Base-by-base conservation (phyloP, 1,140 invertebrate genomes). In the Scaptomyza montana region DNA sequence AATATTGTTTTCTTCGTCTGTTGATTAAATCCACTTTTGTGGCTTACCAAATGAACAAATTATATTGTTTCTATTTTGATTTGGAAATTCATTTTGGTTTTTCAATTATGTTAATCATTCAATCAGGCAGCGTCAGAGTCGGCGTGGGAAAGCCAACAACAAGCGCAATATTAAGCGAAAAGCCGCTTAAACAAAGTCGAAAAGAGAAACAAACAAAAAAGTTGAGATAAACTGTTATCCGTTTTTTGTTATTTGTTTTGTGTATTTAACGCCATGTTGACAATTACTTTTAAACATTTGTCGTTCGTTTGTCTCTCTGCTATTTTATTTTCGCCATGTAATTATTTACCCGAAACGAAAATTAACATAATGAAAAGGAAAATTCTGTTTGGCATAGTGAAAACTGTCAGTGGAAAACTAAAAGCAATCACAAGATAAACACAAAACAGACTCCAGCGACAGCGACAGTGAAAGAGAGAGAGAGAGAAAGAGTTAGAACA, bases 91-190 rank as follows among this genome's bases (percentile, higher is more conserved):
- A 16, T 16, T 16, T 16, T 25, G 19, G 33, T 46, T 57, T 71
- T 59, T 63, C 60, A 81, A 87, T 86, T 86, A 86, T 81, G 82
- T 78, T 86, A 81, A 87, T 78, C 74, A 62, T 36, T 19, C 13
- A 60, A 16, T 55, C 39, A 1, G 12, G n/a, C 39, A n/a, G 12
- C 1, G 12, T 43, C 39, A n/a, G 12, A 8, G 33, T 43, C 53
- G 62, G 59, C 80, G 81, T 85, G 81, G 78, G 82, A 85, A 85
- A 57, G 45, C 25, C 51, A 73, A 57, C 46, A 76, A 54, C 28
- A 86, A 85, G 66, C 81, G 55, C 33, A 9, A 78, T 74, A 87
- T 85, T 41, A 3, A 41, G 78, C 67, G 39, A 59, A 50, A 57
- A 70, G 53, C 46, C 39, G 39, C 8, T 43, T 43, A 43, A 43